Evolutionary conservation across 2,113 vertebrate genomes (phyloP).

Genomic region (chimpanzee (Pan troglodytes)): DNA sequence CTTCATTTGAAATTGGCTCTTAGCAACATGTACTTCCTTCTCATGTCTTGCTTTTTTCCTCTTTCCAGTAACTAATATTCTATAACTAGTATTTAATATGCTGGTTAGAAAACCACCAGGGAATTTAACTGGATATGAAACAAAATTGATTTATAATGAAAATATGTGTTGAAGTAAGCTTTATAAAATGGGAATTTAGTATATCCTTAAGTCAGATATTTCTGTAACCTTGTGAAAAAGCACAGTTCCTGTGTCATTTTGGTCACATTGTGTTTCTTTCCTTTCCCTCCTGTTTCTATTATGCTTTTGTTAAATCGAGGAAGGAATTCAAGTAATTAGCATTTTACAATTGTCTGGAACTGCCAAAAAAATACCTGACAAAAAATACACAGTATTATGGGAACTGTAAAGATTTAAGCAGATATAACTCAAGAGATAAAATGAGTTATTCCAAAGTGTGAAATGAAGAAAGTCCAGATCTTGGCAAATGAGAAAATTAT

Average conservation of each 20-base stretch:
- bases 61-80: neutral
- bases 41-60: neutral
- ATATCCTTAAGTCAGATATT: neutral
- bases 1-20: neutral
- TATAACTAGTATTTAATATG: neutral
- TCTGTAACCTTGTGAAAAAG: neutral
- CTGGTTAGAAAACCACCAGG: neutral
- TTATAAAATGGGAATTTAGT: neutral
- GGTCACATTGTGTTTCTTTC: neutral
- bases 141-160: neutral
- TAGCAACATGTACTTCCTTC: neutral
- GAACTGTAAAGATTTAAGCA: neutral
- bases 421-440: neutral
- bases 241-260: neutral
- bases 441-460: neutral
- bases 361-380: neutral
- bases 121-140: neutral
- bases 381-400: neutral
- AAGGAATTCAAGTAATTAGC: neutral
- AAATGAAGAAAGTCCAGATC: neutral
- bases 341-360: neutral
- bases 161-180: neutral
- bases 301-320: neutral
- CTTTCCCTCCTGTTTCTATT: neutral
- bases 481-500: rapidly evolving